phyloP scores from a whole-genome alignment of 2,888 invertebrate genomes.

The Antheraea yamamai region DNA sequence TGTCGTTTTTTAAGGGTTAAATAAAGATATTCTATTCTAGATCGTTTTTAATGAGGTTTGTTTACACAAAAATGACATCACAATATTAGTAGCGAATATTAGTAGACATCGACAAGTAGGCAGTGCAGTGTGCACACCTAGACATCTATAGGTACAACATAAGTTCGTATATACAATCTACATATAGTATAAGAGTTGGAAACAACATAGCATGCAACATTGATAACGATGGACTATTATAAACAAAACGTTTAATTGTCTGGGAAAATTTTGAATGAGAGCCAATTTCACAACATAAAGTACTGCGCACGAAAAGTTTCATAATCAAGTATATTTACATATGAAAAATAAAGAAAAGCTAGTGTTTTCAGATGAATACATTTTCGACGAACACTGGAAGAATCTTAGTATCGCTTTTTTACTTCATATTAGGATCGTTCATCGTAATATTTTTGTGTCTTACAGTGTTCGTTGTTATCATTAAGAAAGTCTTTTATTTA shows the following conservation, averaged over 20 bases:
- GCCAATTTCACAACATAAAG: constrained; percentile 41
- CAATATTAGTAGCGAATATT: constrained; percentile 66
- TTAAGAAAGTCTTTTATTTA: not conserved
- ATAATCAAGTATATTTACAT: constrained; percentile 23
- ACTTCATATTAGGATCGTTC: not conserved
- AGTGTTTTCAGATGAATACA: not conserved
- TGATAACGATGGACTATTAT: constrained; percentile 23
- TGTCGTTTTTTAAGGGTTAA: not conserved
- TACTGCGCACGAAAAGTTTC: constrained; percentile 20
- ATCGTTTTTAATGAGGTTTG: not conserved
- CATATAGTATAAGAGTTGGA: constrained; percentile 16
- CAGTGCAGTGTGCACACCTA: constrained; percentile 59
- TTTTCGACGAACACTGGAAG: not conserved
- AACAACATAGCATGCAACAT: constrained; percentile 66
- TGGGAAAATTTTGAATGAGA: constrained; percentile 34
- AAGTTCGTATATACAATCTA: constrained; percentile 24
- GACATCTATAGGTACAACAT: constrained; percentile 28
- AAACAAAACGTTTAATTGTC: constrained; percentile 34
- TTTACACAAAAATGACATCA: constrained; percentile 43
- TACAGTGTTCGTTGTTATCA: not conserved
- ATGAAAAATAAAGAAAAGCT: not conserved
- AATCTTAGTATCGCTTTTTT: not conserved
- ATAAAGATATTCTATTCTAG: not conserved
- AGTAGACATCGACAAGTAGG: constrained; percentile 66
- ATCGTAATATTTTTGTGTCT: not conserved